A percentile compares a stretch with the other conserved stretches of the same genome.
Evolutionary conservation across 2,888 invertebrate genomes (phyloP).

Genomic region (Podotricha telesiphe): DNA sequence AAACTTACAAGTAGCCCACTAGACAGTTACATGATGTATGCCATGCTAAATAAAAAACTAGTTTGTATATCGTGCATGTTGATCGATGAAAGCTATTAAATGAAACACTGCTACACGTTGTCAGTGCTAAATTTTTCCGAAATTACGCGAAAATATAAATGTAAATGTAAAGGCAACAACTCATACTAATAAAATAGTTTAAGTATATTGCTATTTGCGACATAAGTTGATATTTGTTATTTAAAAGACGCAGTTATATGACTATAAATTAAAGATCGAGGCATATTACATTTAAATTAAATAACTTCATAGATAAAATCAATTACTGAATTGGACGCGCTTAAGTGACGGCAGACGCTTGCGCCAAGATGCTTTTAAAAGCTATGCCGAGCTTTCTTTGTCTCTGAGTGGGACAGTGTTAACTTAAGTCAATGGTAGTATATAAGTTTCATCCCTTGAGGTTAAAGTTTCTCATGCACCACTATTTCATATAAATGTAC

Average conservation of each 20-base stretch:
- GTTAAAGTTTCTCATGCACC: not conserved
- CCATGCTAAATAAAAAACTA: conserved; percentile 16
- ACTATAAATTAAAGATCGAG: not conserved
- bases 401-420: conserved; percentile 31
- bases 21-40: conserved; percentile 29
- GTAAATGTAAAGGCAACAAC: no score
- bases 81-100: conserved; percentile 11
- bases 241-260: not conserved
- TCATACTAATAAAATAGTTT: no score
- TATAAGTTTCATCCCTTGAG: not conserved
- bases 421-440: conserved; percentile 22
- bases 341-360: conserved; percentile 30
- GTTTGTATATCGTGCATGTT: conserved; percentile 6
- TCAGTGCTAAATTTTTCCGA: not conserved
- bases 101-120: not conserved
- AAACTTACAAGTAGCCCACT: conserved; percentile 14
- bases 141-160: no score
- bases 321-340: conserved; percentile 25
- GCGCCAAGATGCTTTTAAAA: conserved; percentile 39
- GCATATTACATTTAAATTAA: conserved; percentile 11
- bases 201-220: no score
- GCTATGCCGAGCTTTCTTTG: conserved; percentile 38
- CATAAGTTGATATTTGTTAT: no score
- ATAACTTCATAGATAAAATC: conserved; percentile 18
- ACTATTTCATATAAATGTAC: not conserved